Conservation (phyloP, 2,113 vertebrate genomes). For the Atrichornis clamosus region DNA sequence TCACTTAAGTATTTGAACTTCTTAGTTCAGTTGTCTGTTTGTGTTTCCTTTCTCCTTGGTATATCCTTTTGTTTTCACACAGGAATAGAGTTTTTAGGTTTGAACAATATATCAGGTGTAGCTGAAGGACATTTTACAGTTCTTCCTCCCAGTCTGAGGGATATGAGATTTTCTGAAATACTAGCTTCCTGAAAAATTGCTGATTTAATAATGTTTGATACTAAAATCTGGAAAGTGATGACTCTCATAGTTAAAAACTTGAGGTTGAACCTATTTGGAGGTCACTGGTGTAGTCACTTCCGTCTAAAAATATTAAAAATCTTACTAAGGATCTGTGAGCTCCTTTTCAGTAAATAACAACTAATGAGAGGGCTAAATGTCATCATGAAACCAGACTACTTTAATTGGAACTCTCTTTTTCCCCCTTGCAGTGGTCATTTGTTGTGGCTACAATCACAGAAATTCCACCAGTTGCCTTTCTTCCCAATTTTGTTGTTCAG, state of each 20-base stretch:
- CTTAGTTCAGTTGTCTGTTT: background rate
- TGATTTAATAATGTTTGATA: background rate
- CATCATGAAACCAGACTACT: background rate
- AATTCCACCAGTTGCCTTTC: slow-evolving; percentile 89
- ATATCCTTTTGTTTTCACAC: background rate
- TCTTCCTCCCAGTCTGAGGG: background rate
- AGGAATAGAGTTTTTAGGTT: background rate
- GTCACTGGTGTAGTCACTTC: background rate
- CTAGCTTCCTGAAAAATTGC: background rate
- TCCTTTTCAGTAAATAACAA: background rate
- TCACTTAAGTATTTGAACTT: background rate
- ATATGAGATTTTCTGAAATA: background rate
- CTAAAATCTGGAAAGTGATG: background rate
- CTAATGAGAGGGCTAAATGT: background rate
- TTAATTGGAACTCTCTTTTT: background rate
- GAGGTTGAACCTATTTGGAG: background rate
- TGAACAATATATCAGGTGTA: background rate
- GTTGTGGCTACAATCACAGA: slow-evolving; percentile 94
- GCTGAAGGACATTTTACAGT: background rate
- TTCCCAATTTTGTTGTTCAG: slow-evolving; percentile 95
- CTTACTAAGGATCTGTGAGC: background rate
- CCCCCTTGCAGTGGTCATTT: slow-evolving; percentile 84
- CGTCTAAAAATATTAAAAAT: background rate
- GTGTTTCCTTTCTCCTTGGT: background rate
- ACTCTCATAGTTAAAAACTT: background rate